These are phyloP conservation scores for Rhinopomastus cyanomelas DNA, from an alignment of 2,113 vertebrate genomes.

Conservation along the genomic window DNA sequence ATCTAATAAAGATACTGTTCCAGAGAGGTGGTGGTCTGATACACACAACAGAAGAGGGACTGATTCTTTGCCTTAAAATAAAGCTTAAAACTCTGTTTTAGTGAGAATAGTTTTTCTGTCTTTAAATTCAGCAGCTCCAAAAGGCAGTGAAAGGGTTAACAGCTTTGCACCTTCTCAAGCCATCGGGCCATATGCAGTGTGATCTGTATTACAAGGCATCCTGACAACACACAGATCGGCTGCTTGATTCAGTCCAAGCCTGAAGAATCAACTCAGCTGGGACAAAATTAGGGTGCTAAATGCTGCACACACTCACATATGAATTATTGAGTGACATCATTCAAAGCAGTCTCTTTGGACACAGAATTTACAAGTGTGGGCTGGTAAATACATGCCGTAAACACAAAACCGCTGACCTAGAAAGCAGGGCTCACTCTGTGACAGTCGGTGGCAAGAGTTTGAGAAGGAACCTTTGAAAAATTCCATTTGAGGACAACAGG, in stretches of 20 bases:
- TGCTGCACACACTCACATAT: rapidly evolving
- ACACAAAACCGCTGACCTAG: background rate
- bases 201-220: background rate
- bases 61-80: background rate
- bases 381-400: background rate
- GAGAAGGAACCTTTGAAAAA: slow-evolving; percentile 34
- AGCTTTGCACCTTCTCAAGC: background rate
- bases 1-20: background rate
- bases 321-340: background rate
- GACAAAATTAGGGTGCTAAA: background rate
- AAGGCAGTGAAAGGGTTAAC: background rate
- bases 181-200: background rate
- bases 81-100: background rate
- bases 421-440: rapidly evolving
- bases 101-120: background rate
- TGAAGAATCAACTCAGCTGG: background rate
- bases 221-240: background rate
- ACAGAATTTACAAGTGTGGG: background rate
- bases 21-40: background rate
- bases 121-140: background rate
- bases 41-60: background rate
- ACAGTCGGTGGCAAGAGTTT: background rate
- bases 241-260: background rate
- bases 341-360: background rate
- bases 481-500: slow-evolving; percentile 35